Base-by-base conservation (phyloP, 1,140 invertebrate species). In the Tyrophagus putrescentiae region DNA sequence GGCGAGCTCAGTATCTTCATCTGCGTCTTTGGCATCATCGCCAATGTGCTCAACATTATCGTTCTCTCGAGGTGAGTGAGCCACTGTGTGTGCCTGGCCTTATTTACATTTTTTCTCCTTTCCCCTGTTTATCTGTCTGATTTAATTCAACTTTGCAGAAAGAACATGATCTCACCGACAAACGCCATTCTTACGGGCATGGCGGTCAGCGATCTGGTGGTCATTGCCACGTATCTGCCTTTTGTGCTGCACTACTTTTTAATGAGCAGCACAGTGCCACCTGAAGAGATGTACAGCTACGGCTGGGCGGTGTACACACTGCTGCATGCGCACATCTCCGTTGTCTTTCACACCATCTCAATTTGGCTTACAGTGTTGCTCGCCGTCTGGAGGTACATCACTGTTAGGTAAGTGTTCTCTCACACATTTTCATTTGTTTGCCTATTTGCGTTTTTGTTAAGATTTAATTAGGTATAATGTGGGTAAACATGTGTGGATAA, bases 351-450 rank as follows among this genome's bases (percentile, higher is more conserved):
- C 70, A 93, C 90, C 0, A 85, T 93, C 41, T 89, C 88, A 0
- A 93, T 92, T 57, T 92, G 85, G 80, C 70, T 95, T 59, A 93
- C 90, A 0, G 83, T 95, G 0, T 86, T 85, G 1, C 70, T 95
- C 34, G 91, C 91, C 0, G 81, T 95, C 4, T 96, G 92, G 85
- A 76, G 91, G 4, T 95, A 90, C 69, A 82, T 95, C 18, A 88
- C 87, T 1, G 85, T 93, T 0, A 63, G 50, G 62, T 63, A 42
- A 23, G 41, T 60, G 11, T n/a, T n/a, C n/a, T n/a, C n/a, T n/a
- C n/a, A n/a, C n/a, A n/a, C n/a, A n/a, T n/a, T n/a, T n/a, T n/a
- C n/a, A n/a, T n/a, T n/a, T n/a, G n/a, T n/a, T n/a, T n/a, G n/a
- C n/a, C n/a, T n/a, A n/a, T n/a, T n/a, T n/a, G n/a, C n/a, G n/a